These are phyloP conservation scores for Odocoileus virginianus DNA, from an alignment of 2,113 vertebrate species.

Conservation along the genomic window DNA sequence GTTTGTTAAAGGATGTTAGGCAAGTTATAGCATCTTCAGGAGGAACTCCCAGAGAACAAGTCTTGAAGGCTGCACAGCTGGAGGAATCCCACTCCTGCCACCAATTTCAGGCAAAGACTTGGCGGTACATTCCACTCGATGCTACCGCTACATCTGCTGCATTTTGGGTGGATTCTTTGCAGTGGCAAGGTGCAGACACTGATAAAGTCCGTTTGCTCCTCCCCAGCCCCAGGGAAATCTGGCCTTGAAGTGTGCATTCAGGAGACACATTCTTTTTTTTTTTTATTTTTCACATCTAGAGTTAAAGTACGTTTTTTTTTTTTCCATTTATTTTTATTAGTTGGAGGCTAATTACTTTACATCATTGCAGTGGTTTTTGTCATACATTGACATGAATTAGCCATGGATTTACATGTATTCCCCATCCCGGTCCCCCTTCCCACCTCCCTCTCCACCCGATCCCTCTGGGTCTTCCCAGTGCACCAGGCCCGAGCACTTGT, in stretches of 20 bases:
- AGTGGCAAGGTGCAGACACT: accelerated
- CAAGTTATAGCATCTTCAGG: not conserved
- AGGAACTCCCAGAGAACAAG: not conserved
- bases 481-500: no score
- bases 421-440: no score
- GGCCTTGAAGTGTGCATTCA: not conserved
- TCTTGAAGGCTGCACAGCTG: not conserved
- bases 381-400: no score
- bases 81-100: not conserved
- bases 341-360: no score
- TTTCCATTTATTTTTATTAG: no score
- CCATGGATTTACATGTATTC: no score
- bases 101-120: not conserved
- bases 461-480: no score
- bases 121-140: accelerated
- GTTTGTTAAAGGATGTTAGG: not conserved
- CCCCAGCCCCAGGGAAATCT: not conserved
- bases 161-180: not conserved
- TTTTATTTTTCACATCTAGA: no score
- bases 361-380: no score
- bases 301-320: no score
- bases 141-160: not conserved
- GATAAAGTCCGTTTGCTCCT: not conserved
- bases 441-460: no score
- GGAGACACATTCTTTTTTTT: not conserved